Conservation (phyloP, 1,140 invertebrate species). For the Trachelipus rathkii region DNA sequence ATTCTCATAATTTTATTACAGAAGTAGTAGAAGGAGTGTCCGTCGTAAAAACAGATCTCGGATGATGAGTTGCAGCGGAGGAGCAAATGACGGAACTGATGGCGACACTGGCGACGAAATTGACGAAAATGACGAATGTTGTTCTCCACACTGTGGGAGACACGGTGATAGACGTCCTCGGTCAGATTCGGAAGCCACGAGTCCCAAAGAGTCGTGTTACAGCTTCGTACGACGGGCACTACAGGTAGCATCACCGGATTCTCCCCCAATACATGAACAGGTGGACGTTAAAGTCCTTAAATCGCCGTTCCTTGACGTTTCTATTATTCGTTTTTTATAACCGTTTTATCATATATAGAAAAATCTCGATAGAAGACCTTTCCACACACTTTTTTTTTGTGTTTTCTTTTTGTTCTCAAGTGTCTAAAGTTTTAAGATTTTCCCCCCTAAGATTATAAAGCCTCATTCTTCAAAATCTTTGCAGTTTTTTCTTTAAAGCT, state of each 20-base stretch:
- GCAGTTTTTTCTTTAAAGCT: too few relatives aligned
- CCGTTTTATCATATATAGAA: too few relatives aligned
- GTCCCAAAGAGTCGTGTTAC: conserved; percentile 86
- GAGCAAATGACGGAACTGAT: background rate
- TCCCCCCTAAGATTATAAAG: too few relatives aligned
- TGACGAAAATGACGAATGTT: background rate
- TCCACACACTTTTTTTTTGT: too few relatives aligned
- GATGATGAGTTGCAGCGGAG: background rate
- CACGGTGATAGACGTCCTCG: background rate
- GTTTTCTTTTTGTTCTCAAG: too few relatives aligned
- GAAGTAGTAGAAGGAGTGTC: background rate
- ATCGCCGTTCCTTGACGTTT: background rate
- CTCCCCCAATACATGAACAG: background rate
- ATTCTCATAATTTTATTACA: background rate
- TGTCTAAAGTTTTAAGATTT: too few relatives aligned
- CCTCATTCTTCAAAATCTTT: too few relatives aligned
- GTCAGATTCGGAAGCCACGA: conserved; percentile 35
- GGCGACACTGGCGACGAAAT: background rate
- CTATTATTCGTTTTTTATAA: background rate
- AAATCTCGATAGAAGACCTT: too few relatives aligned
- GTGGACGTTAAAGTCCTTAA: background rate
- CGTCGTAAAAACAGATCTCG: background rate
- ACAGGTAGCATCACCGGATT: conserved; percentile 56
- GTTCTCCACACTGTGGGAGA: background rate
- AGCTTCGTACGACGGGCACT: conserved; percentile 84